Conservation (phyloP, 1,140 invertebrate genomes). For the Drosophila grimshawi region DNA sequence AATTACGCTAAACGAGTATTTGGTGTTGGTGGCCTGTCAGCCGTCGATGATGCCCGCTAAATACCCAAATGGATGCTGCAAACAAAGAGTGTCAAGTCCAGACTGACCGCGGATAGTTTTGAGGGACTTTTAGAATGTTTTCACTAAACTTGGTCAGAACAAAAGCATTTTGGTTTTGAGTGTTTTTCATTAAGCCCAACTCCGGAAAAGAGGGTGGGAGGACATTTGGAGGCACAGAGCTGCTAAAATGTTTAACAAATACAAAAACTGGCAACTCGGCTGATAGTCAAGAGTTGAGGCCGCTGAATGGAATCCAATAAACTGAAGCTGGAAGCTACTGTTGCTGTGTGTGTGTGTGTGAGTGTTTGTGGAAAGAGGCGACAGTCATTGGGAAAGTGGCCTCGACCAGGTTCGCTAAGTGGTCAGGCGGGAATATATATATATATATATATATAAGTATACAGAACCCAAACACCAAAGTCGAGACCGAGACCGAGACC, state of each 20-base stretch:
- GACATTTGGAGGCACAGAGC: slow-evolving; percentile 1
- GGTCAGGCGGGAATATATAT: slow-evolving; percentile 47
- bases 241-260: slow-evolving; percentile 78
- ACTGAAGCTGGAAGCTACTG: slow-evolving; percentile 39
- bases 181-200: slow-evolving; percentile 58
- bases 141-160: slow-evolving; percentile 73
- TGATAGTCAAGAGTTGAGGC: slow-evolving; percentile 43
- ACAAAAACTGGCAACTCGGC: slow-evolving; percentile 53
- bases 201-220: not conserved
- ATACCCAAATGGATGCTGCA: slow-evolving; percentile 39
- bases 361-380: slow-evolving; percentile 4
- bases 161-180: slow-evolving; percentile 64
- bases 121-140: slow-evolving; percentile 29
- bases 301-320: slow-evolving; percentile 69
- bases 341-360: slow-evolving; percentile 11
- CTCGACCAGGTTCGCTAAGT: slow-evolving; percentile 57
- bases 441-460: not conserved
- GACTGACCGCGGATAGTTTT: slow-evolving; percentile 39
- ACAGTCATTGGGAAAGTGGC: slow-evolving; percentile 56
- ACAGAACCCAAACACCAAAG: slow-evolving; percentile 14
- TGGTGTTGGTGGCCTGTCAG: slow-evolving; percentile 30
- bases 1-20: slow-evolving; percentile 70
- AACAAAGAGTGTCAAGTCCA: slow-evolving; percentile 50
- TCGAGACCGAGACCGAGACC: slow-evolving; percentile 7
- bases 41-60: slow-evolving; percentile 33